Base-by-base conservation (phyloP, 2,888 invertebrate genomes). In the Pollenia amentaria region DNA sequence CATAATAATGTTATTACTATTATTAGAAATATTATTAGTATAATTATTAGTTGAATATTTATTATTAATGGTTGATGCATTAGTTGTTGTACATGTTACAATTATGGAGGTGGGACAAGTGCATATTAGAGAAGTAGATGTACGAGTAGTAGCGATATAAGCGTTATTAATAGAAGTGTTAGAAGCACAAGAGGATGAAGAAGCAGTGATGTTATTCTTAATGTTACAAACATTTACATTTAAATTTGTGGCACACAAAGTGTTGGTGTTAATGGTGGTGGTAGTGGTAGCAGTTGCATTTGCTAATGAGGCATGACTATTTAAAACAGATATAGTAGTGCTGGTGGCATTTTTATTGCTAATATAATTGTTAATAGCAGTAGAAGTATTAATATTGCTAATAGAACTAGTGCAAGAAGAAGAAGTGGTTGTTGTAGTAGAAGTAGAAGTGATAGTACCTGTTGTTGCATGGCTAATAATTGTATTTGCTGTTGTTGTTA, bases 51-150 rank as follows among this genome's bases (percentile, higher is more conserved):
- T 81, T n/a, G 48, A 40, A 72, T 65, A 75, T 81, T 75, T 82
- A 78, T 42, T 81, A 82, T 69, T 79, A 60, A n/a, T n/a, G n/a
- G 78, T 55, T 85, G 87, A 88, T 87, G 82, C 76, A 76, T 80
- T 85, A 11, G 87, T 89, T 83, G 76, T 76, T 51, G 79, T 72
- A 69, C 77, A 78, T 85, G 85, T 85, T 64, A 82, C 82, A 78
- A 64, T 77, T 67, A 79, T 86, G 38, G 89, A 89, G 88, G 89
- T 87, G 76, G 90, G 91, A 88, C 91, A 90, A 90, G 91, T 91
- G 91, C 91, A 91, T 89, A 89, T 89, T 88, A 91, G 88, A 90
- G 89, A 87, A 88, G 87, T 85, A 86, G 88, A 88, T 88, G 51
- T 78, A 86, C 88, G 88, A 82, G 62, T 82, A 78, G 64, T 78